Conservation (phyloP, 2,888 invertebrate species). For the Seladonia tumulorum region DNA sequence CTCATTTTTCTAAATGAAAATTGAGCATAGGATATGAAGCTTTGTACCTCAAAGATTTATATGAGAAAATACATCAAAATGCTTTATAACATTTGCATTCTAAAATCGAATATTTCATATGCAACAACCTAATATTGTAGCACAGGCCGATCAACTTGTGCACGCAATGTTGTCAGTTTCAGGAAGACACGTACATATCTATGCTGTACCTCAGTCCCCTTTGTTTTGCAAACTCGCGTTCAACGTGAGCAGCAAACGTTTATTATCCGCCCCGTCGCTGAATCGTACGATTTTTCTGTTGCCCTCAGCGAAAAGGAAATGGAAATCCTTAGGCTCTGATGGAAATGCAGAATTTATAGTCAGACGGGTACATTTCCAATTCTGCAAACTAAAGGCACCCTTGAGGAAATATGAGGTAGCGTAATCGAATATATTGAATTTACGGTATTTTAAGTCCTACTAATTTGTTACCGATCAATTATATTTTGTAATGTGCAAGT, state of each 20-base stretch:
- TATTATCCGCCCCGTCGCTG: slow-evolving; percentile 24
- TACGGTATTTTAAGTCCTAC: background rate
- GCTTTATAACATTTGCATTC: too few species aligned
- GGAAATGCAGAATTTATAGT: background rate
- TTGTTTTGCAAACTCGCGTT: slow-evolving; percentile 7
- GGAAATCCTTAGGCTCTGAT: background rate
- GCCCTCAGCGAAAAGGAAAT: background rate
- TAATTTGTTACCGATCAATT: background rate
- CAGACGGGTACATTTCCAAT: background rate
- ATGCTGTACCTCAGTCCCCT: slow-evolving; percentile 7
- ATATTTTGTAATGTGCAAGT: background rate
- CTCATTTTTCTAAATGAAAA: too few species aligned
- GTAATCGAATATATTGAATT: background rate
- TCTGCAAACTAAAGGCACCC: background rate
- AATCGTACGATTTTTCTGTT: slow-evolving; percentile 12
- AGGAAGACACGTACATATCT: background rate
- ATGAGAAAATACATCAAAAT: too few species aligned
- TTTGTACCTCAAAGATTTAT: too few species aligned
- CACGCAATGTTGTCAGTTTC: slow-evolving; percentile 27
- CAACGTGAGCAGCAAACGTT: background rate
- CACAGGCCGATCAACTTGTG: slow-evolving; percentile 6
- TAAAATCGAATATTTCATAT: too few species aligned
- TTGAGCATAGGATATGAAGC: too few species aligned
- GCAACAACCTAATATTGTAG: background rate
- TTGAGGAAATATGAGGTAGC: background rate